Base-by-base conservation (phyloP, 2,113 vertebrate genomes). In the Meriones unguiculatus region DNA sequence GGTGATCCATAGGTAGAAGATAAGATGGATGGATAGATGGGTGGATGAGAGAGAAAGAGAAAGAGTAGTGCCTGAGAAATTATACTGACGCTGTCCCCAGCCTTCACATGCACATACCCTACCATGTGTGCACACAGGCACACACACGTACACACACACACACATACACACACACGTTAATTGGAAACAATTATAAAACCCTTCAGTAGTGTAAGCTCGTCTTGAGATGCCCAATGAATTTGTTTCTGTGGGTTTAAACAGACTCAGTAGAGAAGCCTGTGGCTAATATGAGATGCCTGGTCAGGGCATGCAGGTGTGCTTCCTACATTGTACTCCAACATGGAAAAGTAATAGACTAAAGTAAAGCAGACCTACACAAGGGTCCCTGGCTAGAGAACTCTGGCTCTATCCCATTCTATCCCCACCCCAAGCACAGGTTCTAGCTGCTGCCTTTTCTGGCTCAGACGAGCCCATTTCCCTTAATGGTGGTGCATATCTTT, bases 221-320 rank as follows among this genome's bases (percentile, higher is more conserved):
- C 10, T 32, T 28, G 15, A 54, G 87, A 22, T 35, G 3, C 30
- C 4, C 30, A 62, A 14, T 1, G 54, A 3, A 24, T 50, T 28
- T 18, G 2, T 77, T 30, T 11, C 0, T 20, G 3, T 3, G 24
- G 25, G 35, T 10, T 2, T 20, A 46, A 18, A 5, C 54, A 41
- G 65, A 6, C 35, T 3, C n/a, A 12, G 18, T 4, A 3, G 1
- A 5, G 22, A 25, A 6, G 3, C n/a, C 12, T 50, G 0, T 5
- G n/a, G n/a, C 87, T 62, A 75, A 30, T 14, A 62, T 89, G 30
- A 62, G 72, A 35, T 35, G 2, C 12, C 75, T 65, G 22, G 22
- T 14, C 46, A 15, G 32, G 22, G 32, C 59, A 25, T 35, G 57
- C 18, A 50, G 38, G 18, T 57, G 11, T 25, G 41, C 35, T 0